Evolutionary conservation across 1,140 invertebrate genomes (phyloP), one percentile per base, ranked within the genome.

Genomic region (Drosophila pseudoananassae): DNA sequence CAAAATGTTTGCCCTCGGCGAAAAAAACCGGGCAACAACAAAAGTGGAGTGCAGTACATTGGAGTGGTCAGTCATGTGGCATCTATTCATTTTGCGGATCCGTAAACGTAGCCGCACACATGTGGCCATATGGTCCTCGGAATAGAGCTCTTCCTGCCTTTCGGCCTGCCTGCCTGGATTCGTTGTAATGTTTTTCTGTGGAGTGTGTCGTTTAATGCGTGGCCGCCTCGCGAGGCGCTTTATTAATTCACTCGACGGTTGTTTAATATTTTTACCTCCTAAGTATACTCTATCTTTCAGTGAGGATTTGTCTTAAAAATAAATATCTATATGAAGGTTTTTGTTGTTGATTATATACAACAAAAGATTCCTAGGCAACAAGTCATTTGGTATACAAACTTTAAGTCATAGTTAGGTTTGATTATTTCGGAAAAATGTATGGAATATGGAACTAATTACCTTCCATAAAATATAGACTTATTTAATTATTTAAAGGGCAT

Each of bases 1-100:
- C 83, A 88, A 83, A 88, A 88, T 79, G 83, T 83, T 88, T 88
- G 83, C 83, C 83, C 83, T 88, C 78, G 83, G 83, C 83, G 56
- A 77, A 9, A 40, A 52, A 64, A 45, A 33, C 33, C 38, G 46
- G 40, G 31, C 50, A 69, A 66, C 65, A 69, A 69, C 61, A 55
- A 57, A 81, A 51, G 75, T 78, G 71, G 70, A 88, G 63, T 78
- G 73, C 58, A 63, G 72, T 69, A 49, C 40, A 76, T 64, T 51
- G 49, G 65, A 60, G 78, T 56, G 80, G 81, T 77, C 81, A 80
- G 76, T 80, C 82, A 85, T 80, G 57, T 83, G 81, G 81, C 81
- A 74, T 84, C 81, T 87, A 84, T 87, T 81, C 63, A 61, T 27
- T 45, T 14, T 25, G 45, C 33, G 53, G 33, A 55, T 47, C 31